Conservation (phyloP, 2,113 vertebrate species). For the Zapornia atra region DNA sequence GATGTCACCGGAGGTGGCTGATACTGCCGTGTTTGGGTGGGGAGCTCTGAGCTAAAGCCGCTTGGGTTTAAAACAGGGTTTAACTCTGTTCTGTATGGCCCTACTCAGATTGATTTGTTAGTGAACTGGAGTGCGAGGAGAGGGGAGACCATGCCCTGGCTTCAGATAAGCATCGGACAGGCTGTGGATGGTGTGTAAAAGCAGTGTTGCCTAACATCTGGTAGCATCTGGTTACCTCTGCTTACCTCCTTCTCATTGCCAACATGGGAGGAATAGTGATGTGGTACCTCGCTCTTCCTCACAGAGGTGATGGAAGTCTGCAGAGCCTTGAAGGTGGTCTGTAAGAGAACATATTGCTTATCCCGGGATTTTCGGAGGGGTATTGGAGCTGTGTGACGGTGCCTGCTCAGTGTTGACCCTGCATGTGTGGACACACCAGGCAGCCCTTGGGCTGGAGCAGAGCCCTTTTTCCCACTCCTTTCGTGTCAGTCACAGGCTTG, state of each 20-base stretch:
- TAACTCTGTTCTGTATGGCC: not conserved
- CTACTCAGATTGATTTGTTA: too few species aligned
- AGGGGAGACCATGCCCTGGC: not conserved
- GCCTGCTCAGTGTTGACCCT: accelerated
- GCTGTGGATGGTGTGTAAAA: accelerated
- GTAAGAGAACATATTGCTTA: not conserved
- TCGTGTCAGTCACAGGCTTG: accelerated
- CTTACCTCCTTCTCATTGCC: not conserved
- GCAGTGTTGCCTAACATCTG: not conserved
- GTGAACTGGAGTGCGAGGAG: not conserved
- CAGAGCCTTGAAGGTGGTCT: not conserved
- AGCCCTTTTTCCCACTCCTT: not conserved
- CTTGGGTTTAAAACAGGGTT: not conserved
- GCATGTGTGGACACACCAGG: not conserved
- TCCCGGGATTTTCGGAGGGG: not conserved
- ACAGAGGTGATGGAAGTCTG: too few species aligned
- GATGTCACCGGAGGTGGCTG: accelerated
- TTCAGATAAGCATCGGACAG: accelerated
- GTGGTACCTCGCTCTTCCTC: not conserved
- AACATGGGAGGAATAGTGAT: accelerated
- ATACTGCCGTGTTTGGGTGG: accelerated
- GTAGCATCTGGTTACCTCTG: not conserved
- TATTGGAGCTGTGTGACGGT: not conserved
- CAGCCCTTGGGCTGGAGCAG: not conserved
- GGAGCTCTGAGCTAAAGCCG: not conserved